These are phyloP conservation scores for Sebastes umbrosus DNA, from an alignment of 2,797 vertebrate genomes.

Conservation along the genomic window DNA sequence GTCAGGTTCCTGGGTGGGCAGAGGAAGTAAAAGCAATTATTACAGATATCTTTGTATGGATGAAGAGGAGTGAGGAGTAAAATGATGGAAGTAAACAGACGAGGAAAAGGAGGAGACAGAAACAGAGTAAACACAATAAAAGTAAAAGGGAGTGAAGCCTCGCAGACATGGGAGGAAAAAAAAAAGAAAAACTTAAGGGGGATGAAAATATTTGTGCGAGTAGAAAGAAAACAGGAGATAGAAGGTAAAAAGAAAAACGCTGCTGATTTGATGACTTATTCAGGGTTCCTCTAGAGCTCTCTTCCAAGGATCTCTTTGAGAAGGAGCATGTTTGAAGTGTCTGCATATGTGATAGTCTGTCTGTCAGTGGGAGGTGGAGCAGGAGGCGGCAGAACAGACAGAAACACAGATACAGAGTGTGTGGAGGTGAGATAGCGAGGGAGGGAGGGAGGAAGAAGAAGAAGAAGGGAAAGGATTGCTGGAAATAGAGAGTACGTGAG, in stretches of 20 bases:
- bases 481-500: constrained; percentile 28
- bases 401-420: constrained; percentile 34
- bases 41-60: background rate
- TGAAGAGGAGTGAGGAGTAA: background rate
- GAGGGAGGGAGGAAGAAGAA: background rate
- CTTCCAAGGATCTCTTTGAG: constrained; percentile 52
- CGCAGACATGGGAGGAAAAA: background rate
- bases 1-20: constrained; percentile 16
- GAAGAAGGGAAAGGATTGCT: background rate
- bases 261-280: constrained; percentile 62
- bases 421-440: constrained; percentile 36
- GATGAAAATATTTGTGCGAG: constrained; percentile 25
- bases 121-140: background rate
- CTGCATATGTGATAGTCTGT: constrained; percentile 39
- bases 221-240: background rate
- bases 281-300: constrained; percentile 37
- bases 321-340: constrained; percentile 59
- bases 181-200: background rate
- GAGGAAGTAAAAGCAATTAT: constrained; percentile 1
- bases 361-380: constrained; percentile 39
- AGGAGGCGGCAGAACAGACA: constrained; percentile 30
- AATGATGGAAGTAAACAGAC: background rate
- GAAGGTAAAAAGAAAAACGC: constrained; percentile 18
- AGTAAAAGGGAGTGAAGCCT: background rate
- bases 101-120: background rate